Percentiles rank a stretch among this genome's conserved stretches.
These are phyloP conservation scores for Phortica magna DNA, from an alignment of 2,888 invertebrate species.

Conservation along the genomic window DNA sequence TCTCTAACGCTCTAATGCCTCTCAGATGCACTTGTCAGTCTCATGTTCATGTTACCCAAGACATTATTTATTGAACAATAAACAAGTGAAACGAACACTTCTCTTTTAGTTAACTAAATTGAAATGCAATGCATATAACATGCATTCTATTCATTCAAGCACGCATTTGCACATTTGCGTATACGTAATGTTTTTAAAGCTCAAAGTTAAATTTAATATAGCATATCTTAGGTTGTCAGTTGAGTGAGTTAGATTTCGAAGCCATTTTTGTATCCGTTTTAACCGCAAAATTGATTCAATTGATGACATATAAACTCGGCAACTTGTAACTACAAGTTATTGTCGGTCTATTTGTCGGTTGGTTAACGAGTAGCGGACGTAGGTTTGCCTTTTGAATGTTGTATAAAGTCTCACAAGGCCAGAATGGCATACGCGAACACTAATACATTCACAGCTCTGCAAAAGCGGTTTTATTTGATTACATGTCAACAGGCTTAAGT, in stretches of 20 bases:
- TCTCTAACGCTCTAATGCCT: not conserved
- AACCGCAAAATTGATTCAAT: too few species aligned
- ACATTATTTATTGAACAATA: constrained; percentile 50
- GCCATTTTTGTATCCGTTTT: too few species aligned
- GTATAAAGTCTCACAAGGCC: not conserved
- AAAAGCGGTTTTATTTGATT: too few species aligned
- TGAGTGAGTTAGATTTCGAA: too few species aligned
- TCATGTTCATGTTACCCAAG: constrained; percentile 6
- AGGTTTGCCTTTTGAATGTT: too few species aligned
- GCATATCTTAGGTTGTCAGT: too few species aligned
- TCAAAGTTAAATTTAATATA: not conserved
- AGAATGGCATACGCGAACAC: not conserved
- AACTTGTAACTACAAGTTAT: too few species aligned
- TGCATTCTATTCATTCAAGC: not conserved
- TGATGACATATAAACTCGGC: too few species aligned
- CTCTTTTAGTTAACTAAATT: not conserved
- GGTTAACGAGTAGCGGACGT: too few species aligned
- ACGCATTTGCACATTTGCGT: constrained; percentile 37
- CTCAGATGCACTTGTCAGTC: constrained; percentile 55
- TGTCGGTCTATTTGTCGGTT: too few species aligned
- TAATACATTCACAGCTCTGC: not conserved
- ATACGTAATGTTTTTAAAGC: constrained; percentile 45
- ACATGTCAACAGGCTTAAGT: constrained; percentile 4
- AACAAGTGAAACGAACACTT: constrained; percentile 2
- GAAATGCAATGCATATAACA: not conserved